Base-by-base conservation (phyloP, 2,888 invertebrate species). In the Sisyra terminalis region DNA sequence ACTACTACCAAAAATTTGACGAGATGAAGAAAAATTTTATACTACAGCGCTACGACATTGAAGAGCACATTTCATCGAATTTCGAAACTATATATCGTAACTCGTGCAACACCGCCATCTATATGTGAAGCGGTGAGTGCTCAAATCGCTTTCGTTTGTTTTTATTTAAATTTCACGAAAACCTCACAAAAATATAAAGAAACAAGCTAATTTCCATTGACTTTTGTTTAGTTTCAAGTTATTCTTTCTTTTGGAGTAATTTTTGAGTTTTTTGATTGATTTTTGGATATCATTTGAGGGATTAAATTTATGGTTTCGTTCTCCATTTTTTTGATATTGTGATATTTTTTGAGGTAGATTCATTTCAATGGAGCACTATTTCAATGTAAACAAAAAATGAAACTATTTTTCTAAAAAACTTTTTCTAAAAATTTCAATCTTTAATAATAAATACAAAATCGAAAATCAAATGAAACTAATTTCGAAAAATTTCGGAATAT, bases 271-370 rank as follows among this genome's bases (percentile, higher is more conserved):
- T 18, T 13, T 37, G n/a, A 8, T 11, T 18, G 37, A 6, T 18
- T 37, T 17, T 37, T 9, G 3, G 37, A 15, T 18, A 15, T 10
- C 10, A 15, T 17, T 37, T 6, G 11, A 1, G n/a, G 11, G 5
- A n/a, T n/a, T 13, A 17, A 6, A 37, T 37, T 37, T 37, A 18
- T 16, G 18, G 18, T 17, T 37, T n/a, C n/a, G 16, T 37, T 37
- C 18, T n/a, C 16, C 37, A 37, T 18, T 37, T 37, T n/a, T 37
- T 37, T 18, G 37, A 37, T 37, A 37, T 37, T 37, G 18, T 18
- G 37, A 37, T 37, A 13, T 37, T 37, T 37, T 37, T 37, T 37
- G 37, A 37, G 37, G 37, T 37, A 37, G 37, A 37, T 37, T 37
- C 37, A 36, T 36, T 14, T 32, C 32, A 32, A 32, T 32, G n/a